Evolutionary conservation across 2,113 vertebrate species (phyloP).

Genomic region (Oncorhynchus masou): DNA sequence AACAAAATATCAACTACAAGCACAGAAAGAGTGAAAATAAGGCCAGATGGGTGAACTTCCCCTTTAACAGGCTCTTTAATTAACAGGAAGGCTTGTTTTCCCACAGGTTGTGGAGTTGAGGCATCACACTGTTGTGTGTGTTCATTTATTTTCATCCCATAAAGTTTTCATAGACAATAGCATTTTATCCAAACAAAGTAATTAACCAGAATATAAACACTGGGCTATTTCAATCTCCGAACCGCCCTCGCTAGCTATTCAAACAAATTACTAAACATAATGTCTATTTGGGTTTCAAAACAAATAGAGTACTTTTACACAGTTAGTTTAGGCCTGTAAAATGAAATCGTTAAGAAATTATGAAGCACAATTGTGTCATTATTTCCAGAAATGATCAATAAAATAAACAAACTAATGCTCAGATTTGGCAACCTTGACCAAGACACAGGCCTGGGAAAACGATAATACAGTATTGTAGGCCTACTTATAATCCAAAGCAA

Average conservation of each 20-base stretch:
- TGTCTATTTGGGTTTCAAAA: neutral
- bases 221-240: neutral
- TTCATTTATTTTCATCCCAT: conserved; percentile 24
- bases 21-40: too few relatives aligned
- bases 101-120: conserved; percentile 31
- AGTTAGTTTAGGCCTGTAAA: neutral
- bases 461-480: neutral
- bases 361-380: neutral
- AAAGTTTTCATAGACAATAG: conserved; percentile 43
- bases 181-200: conserved; percentile 53
- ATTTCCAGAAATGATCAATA: neutral
- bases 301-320: neutral
- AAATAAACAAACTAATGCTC: neutral
- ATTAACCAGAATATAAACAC: conserved; percentile 27
- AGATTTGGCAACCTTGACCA: neutral
- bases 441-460: neutral
- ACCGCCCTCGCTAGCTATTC: conserved; percentile 5
- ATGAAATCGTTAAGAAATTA: neutral
- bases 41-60: too few relatives aligned
- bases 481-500: neutral
- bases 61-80: conserved; percentile 22
- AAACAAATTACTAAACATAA: neutral
- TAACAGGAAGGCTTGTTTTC: conserved; percentile 34
- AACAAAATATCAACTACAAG: too few relatives aligned
- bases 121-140: conserved; percentile 1